phyloP scores from a whole-genome alignment of 2,113 vertebrate species.

The Heliornis fulica region DNA sequence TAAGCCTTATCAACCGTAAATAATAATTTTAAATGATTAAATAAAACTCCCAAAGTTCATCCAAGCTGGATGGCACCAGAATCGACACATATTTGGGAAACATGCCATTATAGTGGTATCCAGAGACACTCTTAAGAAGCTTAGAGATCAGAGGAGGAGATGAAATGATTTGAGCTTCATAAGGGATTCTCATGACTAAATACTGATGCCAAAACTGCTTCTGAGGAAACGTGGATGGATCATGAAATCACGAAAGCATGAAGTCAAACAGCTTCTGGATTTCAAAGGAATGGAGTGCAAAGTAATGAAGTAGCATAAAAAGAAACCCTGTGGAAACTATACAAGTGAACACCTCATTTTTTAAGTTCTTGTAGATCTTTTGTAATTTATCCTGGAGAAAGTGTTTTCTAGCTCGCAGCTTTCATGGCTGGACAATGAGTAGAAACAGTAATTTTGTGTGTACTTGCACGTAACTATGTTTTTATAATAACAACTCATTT shows the following conservation, averaged over 20 bases:
- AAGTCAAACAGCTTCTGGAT: neutral
- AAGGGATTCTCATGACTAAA: neutral
- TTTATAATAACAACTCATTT: neutral
- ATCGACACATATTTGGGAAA: neutral
- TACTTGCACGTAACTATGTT: neutral
- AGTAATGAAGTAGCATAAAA: neutral
- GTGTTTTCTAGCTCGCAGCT: neutral
- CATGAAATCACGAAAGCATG: neutral
- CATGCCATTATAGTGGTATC: neutral
- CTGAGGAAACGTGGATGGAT: neutral
- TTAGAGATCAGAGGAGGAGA: neutral
- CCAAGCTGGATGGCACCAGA: neutral
- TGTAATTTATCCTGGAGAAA: neutral
- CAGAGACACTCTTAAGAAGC: neutral
- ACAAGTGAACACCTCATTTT: neutral
- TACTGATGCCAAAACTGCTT: neutral
- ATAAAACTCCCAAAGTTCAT: neutral
- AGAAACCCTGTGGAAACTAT: neutral
- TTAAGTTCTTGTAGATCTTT: neutral
- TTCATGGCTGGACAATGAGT: neutral
- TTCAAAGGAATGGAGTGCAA: neutral
- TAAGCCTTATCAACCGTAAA: neutral
- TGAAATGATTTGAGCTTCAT: neutral
- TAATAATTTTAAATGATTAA: neutral
- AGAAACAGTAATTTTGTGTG: neutral